Conservation (phyloP, 1,140 invertebrate genomes). For the Dinoponera quadriceps region DNA sequence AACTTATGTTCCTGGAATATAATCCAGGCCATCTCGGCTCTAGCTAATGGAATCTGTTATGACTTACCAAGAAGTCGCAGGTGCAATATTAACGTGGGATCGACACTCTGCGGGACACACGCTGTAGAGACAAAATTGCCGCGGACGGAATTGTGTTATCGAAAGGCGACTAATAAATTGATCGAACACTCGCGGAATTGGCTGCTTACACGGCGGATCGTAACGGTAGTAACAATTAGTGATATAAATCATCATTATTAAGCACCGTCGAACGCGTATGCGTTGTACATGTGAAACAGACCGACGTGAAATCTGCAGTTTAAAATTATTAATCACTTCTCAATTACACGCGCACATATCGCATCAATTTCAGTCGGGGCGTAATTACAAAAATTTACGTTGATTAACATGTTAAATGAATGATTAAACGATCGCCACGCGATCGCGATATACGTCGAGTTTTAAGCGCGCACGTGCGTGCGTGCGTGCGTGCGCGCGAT, state of each 20-base stretch:
- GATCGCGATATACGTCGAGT: constrained; percentile 21
- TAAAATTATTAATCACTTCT: constrained; percentile 51
- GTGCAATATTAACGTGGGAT: constrained; percentile 35
- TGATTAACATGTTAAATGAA: constrained; percentile 41
- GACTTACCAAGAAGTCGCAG: constrained; percentile 26
- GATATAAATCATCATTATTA: constrained; percentile 47
- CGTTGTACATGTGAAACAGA: not conserved
- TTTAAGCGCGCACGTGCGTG: constrained; percentile 4
- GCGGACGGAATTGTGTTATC: constrained; percentile 21
- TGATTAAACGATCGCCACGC: constrained; percentile 31
- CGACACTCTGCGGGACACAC: not conserved
- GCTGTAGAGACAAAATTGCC: constrained; percentile 24
- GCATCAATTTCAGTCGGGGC: constrained; percentile 21
- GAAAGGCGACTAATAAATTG: constrained; percentile 39
- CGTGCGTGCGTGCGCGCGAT: not conserved
- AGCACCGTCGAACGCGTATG: constrained; percentile 6
- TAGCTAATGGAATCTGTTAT: constrained; percentile 41
- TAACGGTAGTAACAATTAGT: constrained; percentile 20
- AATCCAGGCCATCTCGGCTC: constrained; percentile 48
- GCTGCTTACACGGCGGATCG: not conserved
- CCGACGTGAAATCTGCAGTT: constrained; percentile 14
- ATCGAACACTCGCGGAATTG: constrained; percentile 35
- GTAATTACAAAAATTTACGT: constrained; percentile 43
- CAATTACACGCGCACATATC: constrained; percentile 47
- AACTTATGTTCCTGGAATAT: constrained; percentile 62